Conservation (phyloP, 2,888 invertebrate genomes). For the Coenonympha glycerion region DNA sequence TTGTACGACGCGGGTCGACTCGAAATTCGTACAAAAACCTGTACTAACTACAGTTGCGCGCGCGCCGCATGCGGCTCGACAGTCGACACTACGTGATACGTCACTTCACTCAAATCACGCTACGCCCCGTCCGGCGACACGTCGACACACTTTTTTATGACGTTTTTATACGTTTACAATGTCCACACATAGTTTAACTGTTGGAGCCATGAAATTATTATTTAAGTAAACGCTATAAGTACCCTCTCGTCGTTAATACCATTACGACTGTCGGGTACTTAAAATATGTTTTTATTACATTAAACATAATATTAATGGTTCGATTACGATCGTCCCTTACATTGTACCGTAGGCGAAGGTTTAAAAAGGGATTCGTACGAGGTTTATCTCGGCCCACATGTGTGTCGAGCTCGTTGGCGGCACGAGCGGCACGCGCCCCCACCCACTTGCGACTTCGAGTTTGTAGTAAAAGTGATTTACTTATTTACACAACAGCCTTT, state of each 20-base stretch:
- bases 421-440: constrained; percentile 37
- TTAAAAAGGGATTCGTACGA: constrained; percentile 10
- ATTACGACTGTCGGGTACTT: constrained; percentile 18
- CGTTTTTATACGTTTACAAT: constrained; percentile 47
- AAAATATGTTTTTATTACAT: constrained; percentile 23
- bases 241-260: constrained; percentile 27
- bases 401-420: constrained; percentile 14
- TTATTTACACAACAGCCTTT: constrained; percentile 16
- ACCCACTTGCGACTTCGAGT: constrained; percentile 29
- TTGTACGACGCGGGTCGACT: too few relatives aligned
- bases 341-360: constrained; percentile 5
- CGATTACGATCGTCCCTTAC: constrained; percentile 22
- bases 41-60: too few relatives aligned
- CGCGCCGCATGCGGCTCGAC: too few relatives aligned
- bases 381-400: constrained; percentile 14
- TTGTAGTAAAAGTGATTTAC: constrained; percentile 20
- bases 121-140: constrained; percentile 51
- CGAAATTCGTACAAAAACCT: too few relatives aligned
- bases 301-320: background rate
- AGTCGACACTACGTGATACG: constrained; percentile 41
- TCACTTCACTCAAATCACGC: too few relatives aligned
- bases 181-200: constrained; percentile 62
- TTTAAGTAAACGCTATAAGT: constrained; percentile 38
- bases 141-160: constrained; percentile 64
- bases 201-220: constrained; percentile 53